Base-by-base conservation (phyloP, 1,140 invertebrate genomes). In the Olivierus martensii region DNA sequence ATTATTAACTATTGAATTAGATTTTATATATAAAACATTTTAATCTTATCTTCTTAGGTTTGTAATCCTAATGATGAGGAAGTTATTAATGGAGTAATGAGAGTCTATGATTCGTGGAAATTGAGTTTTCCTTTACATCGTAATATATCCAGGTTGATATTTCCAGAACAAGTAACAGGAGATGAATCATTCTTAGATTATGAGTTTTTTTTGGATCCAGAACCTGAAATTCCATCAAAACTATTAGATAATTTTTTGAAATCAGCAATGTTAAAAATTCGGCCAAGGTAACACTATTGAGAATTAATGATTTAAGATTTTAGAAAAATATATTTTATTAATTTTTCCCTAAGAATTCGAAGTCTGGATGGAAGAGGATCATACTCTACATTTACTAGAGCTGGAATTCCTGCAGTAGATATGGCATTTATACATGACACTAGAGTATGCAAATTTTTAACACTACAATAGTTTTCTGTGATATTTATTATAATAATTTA, bases 71-170 rank as follows among this genome's bases (percentile, higher is more conserved):
- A 66, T 49, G 46, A 46, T 11, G 50, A 49, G 12, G 66, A 68
- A 37, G 46, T 58, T 41, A 45, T 42, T 7, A 53, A 50, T 28
- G 66, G 64, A 1, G 46, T 64, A 39, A 55, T 11, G 11, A 66
- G 62, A 11, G 65, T 70, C 0, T 71, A 68, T 57, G 69, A 69
- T 44, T 63, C 65, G 2, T 70, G 67, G 64, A 22, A 54, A 6
- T 21, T 48, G 12, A 49, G 49, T 21, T 49, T 49, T 42, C 62
- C 62, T 0, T 38, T 54, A 14, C 54, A 52, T n/a, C 46, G 56
- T n/a, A 56, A 59, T 34, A 18, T n/a, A 12, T 49, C 58, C 11
- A 49, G 42, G 45, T 38, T 57, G n/a, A 14, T 57, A n/a, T 57
- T 48, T 22, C 51, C 51, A 28, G 50, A 57, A 11, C 46, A 49